A percentile compares a stretch with the other conserved stretches of the same genome.
Evolutionary conservation across 2,113 vertebrate species (phyloP).

Genomic region (Cairina moschata): DNA sequence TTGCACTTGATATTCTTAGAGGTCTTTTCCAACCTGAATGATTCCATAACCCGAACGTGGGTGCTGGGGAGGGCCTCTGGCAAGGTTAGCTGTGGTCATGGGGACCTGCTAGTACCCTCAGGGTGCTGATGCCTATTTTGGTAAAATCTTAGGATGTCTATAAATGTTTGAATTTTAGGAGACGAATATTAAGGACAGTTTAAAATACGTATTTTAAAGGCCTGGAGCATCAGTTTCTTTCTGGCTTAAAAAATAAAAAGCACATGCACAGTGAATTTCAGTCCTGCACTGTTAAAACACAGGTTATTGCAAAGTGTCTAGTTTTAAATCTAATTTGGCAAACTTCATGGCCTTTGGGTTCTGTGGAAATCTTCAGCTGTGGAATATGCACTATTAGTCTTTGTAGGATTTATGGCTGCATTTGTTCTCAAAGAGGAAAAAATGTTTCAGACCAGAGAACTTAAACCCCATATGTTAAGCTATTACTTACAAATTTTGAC

Average conservation of each 20-base stretch:
- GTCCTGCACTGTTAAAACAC: not conserved
- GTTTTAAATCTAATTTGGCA: not conserved
- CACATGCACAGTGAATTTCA: not conserved
- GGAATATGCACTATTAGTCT: not conserved
- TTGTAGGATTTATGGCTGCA: not conserved
- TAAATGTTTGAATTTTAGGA: not conserved
- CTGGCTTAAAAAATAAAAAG: not conserved
- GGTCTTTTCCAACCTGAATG: no score
- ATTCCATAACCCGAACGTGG: no score
- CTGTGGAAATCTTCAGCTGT: not conserved
- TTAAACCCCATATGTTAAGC: not conserved
- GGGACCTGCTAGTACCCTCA: not conserved
- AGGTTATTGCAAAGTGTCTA: not conserved
- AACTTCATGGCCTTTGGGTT: not conserved
- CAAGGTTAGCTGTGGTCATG: not conserved
- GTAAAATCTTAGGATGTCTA: not conserved
- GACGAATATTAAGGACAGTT: not conserved
- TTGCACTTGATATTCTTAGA: no score
- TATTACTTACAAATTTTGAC: not conserved
- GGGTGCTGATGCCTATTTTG: not conserved
- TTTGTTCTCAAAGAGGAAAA: slow-evolving; percentile 17
- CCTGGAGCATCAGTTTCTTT: not conserved
- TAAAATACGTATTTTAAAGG: not conserved
- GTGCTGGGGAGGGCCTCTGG: not conserved
- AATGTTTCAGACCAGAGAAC: not conserved